Percentiles rank a stretch among this genome's conserved stretches.
phyloP scores from a whole-genome alignment of 1,140 invertebrate genomes.

The Periplaneta americana region DNA sequence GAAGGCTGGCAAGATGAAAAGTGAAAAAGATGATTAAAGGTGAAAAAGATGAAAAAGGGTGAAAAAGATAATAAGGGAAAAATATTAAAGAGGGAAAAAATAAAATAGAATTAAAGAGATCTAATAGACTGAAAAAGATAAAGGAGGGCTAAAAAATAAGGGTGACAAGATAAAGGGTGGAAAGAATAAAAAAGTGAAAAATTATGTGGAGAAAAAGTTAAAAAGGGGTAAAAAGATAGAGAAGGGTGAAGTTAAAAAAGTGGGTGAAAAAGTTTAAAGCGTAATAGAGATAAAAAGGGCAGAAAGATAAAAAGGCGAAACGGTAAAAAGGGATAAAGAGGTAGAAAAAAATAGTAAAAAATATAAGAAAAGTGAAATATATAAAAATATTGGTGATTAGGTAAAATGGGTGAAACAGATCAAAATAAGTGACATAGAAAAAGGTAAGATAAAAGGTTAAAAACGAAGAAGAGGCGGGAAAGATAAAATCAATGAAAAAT shows the following conservation, averaged over 20 bases:
- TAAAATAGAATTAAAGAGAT: not conserved
- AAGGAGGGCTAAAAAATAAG: not conserved
- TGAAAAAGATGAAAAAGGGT: not conserved
- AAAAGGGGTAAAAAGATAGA: not conserved
- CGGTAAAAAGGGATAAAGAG: too few species aligned
- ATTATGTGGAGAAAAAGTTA: not conserved
- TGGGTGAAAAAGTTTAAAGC: not conserved
- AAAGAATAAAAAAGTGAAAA: not conserved
- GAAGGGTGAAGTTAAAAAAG: not conserved
- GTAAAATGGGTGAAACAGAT: too few species aligned
- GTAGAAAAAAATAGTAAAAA: too few species aligned
- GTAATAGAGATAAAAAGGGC: too few species aligned
- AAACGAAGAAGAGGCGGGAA: too few species aligned
- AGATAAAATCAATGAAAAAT: too few species aligned
- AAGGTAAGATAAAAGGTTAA: too few species aligned
- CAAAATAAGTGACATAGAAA: too few species aligned
- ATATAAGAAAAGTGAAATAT: too few species aligned
- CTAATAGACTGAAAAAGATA: not conserved
- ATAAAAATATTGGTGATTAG: too few species aligned
- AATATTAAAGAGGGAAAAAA: not conserved
- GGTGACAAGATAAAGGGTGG: not conserved
- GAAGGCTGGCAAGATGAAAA: not conserved
- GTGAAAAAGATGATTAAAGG: not conserved
- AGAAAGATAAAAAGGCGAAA: too few species aligned
- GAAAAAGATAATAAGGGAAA: not conserved